phyloP scores from a whole-genome alignment of 1,140 invertebrate species.

The Micrasema longulum region DNA sequence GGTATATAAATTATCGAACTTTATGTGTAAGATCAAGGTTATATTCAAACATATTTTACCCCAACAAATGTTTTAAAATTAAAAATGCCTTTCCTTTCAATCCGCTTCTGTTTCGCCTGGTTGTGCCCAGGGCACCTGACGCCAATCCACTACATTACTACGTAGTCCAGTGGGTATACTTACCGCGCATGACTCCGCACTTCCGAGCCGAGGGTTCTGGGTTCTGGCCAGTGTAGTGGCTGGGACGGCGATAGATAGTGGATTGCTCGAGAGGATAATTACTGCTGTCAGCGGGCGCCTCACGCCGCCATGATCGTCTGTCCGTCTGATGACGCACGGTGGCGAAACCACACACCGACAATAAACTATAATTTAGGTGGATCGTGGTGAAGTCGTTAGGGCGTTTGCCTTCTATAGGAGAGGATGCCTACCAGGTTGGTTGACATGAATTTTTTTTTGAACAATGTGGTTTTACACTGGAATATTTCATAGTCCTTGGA shows the following conservation, averaged over 20 bases:
- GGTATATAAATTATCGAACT: too few relatives aligned
- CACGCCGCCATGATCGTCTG: not conserved
- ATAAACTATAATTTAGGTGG: not conserved
- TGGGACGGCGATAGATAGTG: not conserved
- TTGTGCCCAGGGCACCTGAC: too few relatives aligned
- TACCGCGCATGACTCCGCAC: slow-evolving; percentile 18
- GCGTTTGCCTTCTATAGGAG: not conserved
- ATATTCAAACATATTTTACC: too few relatives aligned
- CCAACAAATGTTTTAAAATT: too few relatives aligned
- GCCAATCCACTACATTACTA: too few relatives aligned
- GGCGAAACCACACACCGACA: not conserved
- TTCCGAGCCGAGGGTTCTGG: slow-evolving; percentile 1
- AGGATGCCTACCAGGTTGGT: not conserved
- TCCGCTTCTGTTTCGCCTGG: too few relatives aligned
- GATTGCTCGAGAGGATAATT: slow-evolving; percentile 32
- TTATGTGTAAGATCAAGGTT: too few relatives aligned
- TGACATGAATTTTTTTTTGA: not conserved
- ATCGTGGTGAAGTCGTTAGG: not conserved
- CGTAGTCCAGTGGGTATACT: too few relatives aligned
- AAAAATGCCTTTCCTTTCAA: too few relatives aligned
- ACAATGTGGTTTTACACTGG: too few relatives aligned
- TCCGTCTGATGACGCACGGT: not conserved
- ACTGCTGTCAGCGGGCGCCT: slow-evolving; percentile 26
- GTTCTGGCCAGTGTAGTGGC: not conserved
- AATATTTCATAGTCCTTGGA: too few relatives aligned